Evolutionary conservation across 2,113 vertebrate genomes (phyloP).

Genomic region (Oncorhynchus gorbuscha): DNA sequence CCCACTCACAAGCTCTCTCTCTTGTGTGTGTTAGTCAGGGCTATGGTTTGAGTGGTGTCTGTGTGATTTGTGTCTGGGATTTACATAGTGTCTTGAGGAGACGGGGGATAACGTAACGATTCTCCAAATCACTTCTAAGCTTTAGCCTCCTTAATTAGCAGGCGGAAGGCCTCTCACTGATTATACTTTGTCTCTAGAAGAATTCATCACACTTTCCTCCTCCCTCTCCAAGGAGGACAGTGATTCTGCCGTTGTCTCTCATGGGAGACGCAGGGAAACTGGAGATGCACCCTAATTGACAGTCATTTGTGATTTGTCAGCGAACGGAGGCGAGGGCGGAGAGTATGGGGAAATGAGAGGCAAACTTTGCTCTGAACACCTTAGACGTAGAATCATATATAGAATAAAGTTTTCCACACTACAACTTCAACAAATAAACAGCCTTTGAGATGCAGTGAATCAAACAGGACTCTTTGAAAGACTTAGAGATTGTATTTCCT

Average conservation of each 20-base stretch:
- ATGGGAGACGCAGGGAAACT: conserved; percentile 22
- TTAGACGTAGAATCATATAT: conserved; percentile 45
- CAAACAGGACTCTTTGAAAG: no score
- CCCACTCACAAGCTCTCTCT: conserved; percentile 41
- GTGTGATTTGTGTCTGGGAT: conserved; percentile 25
- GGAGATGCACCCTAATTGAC: conserved; percentile 40
- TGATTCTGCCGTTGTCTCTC: conserved; percentile 1
- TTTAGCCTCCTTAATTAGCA: conserved; percentile 44
- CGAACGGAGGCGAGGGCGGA: conserved; percentile 30
- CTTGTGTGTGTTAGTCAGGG: neutral
- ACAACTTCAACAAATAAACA: no score
- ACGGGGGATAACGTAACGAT: neutral
- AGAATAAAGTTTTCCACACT: conserved; percentile 47
- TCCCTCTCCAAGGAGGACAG: conserved; percentile 15
- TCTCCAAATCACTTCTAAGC: conserved; percentile 26
- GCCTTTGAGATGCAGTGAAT: no score
- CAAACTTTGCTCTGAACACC: conserved; percentile 52
- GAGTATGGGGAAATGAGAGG: conserved; percentile 21
- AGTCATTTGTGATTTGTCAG: conserved; percentile 45
- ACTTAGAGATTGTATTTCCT: no score
- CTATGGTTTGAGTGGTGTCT: neutral
- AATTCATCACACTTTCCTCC: conserved; percentile 36
- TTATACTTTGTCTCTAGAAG: conserved; percentile 37
- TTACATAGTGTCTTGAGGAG: conserved; percentile 24
- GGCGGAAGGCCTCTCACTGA: conserved; percentile 33